A percentile compares a stretch with the other conserved stretches of the same genome.
Conservation (phyloP, 1,140 invertebrate genomes). For the Tetragnatha versicolor region DNA sequence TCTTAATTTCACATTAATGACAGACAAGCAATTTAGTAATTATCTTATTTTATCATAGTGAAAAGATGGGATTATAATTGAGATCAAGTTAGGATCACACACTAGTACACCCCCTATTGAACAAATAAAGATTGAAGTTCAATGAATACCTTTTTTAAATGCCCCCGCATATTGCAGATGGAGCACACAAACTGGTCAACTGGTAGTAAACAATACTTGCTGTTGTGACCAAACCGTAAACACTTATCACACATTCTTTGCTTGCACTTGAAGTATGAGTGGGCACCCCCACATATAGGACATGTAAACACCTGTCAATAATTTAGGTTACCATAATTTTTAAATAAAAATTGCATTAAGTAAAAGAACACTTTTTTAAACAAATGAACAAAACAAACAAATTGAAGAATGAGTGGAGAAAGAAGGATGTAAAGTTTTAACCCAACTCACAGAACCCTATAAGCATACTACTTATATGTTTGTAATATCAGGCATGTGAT, state of each 20-base stretch:
- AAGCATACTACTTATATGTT: no score
- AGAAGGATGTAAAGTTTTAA: no score
- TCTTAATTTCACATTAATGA: background rate
- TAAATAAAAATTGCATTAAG: background rate
- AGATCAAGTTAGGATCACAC: background rate
- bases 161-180: constrained; percentile 7
- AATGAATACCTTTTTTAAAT: background rate
- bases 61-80: background rate
- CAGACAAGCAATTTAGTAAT: background rate
- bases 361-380: background rate
- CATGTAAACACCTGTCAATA: constrained; percentile 6
- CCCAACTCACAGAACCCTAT: no score
- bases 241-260: constrained; percentile 13
- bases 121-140: background rate
- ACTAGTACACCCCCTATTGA: background rate
- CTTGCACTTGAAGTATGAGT: background rate
- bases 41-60: background rate
- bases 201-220: background rate
- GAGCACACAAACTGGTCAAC: background rate
- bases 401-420: no score
- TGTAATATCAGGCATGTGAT: no score
- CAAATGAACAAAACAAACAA: background rate
- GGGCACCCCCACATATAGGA: constrained; percentile 20
- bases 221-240: background rate
- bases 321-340: background rate